Evolutionary conservation across 2,113 vertebrate genomes (phyloP), one percentile per base, ranked within the genome.

Genomic region (Sylvilagus bachmani): DNA sequence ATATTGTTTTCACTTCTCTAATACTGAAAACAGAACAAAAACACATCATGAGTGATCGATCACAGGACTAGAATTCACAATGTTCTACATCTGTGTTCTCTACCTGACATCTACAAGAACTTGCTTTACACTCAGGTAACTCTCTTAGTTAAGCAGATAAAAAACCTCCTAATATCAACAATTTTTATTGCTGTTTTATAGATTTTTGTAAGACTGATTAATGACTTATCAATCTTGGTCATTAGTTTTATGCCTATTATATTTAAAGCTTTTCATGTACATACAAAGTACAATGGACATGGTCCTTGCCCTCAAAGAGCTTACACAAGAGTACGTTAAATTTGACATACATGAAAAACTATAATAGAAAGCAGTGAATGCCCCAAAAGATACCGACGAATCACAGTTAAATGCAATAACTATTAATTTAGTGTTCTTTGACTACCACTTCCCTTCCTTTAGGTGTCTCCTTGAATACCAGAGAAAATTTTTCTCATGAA

Each of bases 181-280:
- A 4, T 62, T 44, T 44, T 44, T 44, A 44, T 44, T 44, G 6
- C 7, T 44, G 44, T 44, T 44, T 44, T 7, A 84, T 2, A 73
- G 29, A 69, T 82, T 91, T 85, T 24, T 73, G 0, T 84, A 53
- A 83, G 44, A 90, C 62, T 77, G 36, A 78, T 33, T 81, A 95
- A 55, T 73, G 14, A 19, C 38, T 94, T 90, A 87, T 25, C 55
- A 90, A 69, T 91, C 87, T 0, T 75, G 29, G 51, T 80, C 58
- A 88, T 87, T 70, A 81, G 67, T 73, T 90, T 82, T 95, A 83
- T 53, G 85, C 82, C 6, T 66, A 89, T 61, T 24, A 8, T 58
- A 89, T 61, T 24, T 79, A 91, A 95, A 93, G 61, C 24, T 80
- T 93, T 55, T 22, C 10, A 55, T 33, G 4, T 80, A 2, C 6